Evolutionary conservation across 2,888 invertebrate species (phyloP).

Genomic region (Eubasilissa splendida): DNA sequence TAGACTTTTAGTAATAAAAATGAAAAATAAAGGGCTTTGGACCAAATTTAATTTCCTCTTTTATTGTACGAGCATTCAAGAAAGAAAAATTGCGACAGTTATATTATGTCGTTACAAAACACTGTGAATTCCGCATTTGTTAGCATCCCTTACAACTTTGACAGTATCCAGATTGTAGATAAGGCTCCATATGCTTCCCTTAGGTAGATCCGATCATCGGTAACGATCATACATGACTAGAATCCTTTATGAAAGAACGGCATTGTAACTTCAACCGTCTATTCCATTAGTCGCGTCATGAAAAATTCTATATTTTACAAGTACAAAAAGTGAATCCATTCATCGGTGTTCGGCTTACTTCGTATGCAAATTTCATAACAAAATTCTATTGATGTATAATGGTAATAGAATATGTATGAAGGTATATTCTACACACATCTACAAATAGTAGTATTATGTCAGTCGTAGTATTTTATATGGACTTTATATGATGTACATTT

Average conservation of each 20-base stretch:
- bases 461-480: too few species aligned
- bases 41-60: too few species aligned
- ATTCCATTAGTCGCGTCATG: conserved; percentile 44
- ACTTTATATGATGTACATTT: too few species aligned
- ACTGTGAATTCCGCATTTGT: conserved; percentile 4
- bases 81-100: conserved; percentile 9
- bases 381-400: conserved; percentile 1
- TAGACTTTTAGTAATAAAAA: too few species aligned
- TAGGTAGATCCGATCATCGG: conserved; percentile 40
- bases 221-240: conserved; percentile 54
- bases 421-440: too few species aligned
- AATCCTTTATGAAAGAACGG: conserved; percentile 36
- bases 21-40: too few species aligned
- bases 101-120: background rate
- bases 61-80: background rate
- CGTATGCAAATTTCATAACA: conserved; percentile 2
- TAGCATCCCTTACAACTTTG: conserved; percentile 17
- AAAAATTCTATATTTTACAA: conserved; percentile 32
- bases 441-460: too few species aligned
- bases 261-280: conserved; percentile 40
- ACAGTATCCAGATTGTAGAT: conserved; percentile 42
- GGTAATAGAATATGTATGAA: background rate
- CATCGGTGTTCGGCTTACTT: conserved; percentile 12
- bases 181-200: conserved; percentile 34
- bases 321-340: background rate